Percentiles rank a stretch among this genome's conserved stretches.
phyloP scores from a whole-genome alignment of 2,113 vertebrate species.

The Ceuthmochares aereus region DNA sequence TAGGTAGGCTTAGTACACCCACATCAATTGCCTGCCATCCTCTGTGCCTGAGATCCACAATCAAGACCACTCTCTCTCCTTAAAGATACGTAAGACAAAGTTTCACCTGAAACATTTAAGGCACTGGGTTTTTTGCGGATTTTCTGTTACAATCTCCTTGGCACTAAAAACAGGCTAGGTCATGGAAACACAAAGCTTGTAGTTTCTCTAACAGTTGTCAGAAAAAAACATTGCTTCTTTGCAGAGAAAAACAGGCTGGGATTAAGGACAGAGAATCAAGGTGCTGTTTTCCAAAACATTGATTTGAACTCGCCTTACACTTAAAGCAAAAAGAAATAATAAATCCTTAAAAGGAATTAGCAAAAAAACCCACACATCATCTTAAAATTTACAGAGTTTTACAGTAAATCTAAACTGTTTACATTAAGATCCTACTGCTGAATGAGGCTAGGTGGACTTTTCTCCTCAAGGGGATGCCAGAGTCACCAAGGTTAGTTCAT shows the following conservation, averaged over 20 bases:
- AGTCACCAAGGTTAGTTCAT: background rate
- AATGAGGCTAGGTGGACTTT: background rate
- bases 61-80: background rate
- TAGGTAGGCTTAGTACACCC: background rate
- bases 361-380: background rate
- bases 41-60: background rate
- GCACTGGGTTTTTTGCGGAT: background rate
- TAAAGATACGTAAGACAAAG: background rate
- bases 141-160: background rate
- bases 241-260: background rate
- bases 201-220: background rate
- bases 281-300: slow-evolving; percentile 29
- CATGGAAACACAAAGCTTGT: background rate
- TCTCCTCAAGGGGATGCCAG: background rate
- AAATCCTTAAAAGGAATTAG: slow-evolving; percentile 11
- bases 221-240: background rate
- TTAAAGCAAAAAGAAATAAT: slow-evolving; percentile 9
- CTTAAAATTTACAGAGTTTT: background rate
- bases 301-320: slow-evolving; percentile 8
- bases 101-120: background rate
- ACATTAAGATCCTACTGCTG: background rate
- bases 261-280: slow-evolving; percentile 30
- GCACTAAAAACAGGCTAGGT: background rate
- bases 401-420: background rate
- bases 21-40: background rate